Evolutionary conservation across 1,140 invertebrate genomes (phyloP).

Genomic region (Orchesella cincta): DNA sequence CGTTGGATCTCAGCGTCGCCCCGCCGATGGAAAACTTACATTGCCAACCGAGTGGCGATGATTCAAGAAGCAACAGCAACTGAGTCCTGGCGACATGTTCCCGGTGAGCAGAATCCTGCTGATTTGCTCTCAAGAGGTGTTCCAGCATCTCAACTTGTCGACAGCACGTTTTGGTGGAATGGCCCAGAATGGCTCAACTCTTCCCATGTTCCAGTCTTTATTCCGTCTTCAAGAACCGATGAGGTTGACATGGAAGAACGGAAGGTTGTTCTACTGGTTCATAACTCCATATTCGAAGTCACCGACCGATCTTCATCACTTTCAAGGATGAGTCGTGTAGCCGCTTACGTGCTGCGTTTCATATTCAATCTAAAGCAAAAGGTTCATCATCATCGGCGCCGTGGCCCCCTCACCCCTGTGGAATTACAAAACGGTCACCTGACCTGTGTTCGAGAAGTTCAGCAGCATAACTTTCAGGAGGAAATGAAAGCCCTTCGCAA

Average conservation of each 20-base stretch:
- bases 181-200: constrained; percentile 17
- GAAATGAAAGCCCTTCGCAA: not conserved
- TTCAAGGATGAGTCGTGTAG: not conserved
- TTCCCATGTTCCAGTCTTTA: not conserved
- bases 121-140: constrained; percentile 35
- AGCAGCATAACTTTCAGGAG: not conserved
- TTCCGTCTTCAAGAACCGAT: not conserved
- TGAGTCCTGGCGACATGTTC: constrained; percentile 26
- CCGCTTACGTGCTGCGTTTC: not conserved
- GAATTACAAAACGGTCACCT: not conserved
- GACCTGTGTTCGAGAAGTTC: not conserved
- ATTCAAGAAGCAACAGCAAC: constrained; percentile 9
- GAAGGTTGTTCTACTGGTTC: too few relatives aligned
- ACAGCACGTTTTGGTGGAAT: constrained; percentile 18
- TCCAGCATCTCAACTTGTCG: not conserved
- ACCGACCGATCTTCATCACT: not conserved
- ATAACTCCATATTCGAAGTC: too few relatives aligned
- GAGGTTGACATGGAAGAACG: not conserved
- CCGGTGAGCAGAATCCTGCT: constrained; percentile 30
- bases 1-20: constrained; percentile 16
- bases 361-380: not conserved
- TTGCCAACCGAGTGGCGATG: constrained; percentile 32
- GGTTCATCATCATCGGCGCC: not conserved
- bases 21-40: constrained; percentile 26
- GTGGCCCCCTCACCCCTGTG: not conserved